Percentiles rank a stretch among this genome's conserved stretches.
Evolutionary conservation across 2,113 vertebrate genomes (phyloP).

Genomic region (Ellobius talpinus): DNA sequence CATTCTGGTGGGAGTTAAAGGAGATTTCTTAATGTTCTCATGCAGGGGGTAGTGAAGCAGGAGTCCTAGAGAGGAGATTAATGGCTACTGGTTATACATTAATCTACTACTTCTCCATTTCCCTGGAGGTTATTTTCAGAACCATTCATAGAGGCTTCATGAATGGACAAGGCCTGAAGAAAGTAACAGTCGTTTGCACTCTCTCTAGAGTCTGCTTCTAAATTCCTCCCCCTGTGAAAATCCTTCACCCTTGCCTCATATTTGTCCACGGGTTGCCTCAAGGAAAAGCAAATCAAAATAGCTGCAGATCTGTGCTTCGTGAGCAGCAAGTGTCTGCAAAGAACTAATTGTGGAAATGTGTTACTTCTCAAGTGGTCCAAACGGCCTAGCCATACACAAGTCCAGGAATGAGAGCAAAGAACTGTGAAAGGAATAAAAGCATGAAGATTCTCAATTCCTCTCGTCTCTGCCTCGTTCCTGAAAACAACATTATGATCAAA

Average conservation of each 20-base stretch:
- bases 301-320: constrained; percentile 34
- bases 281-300: constrained; percentile 42
- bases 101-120: not conserved
- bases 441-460: not conserved
- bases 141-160: constrained; percentile 1
- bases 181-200: not conserved
- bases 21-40: not conserved
- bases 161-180: not conserved
- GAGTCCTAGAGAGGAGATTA: not conserved
- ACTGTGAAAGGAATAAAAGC: not conserved
- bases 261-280: constrained; percentile 38
- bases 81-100: not conserved
- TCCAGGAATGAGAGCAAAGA: not conserved
- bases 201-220: not conserved
- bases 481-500: constrained; percentile 35
- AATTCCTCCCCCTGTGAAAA: constrained; percentile 33
- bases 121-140: constrained; percentile 34
- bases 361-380: not conserved
- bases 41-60: not conserved
- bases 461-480: not conserved
- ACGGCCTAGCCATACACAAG: not conserved
- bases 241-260: constrained; percentile 27
- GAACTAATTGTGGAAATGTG: constrained; percentile 44
- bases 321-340: not conserved
- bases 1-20: not conserved